Percentiles rank a stretch among this genome's conserved stretches.
phyloP scores from a whole-genome alignment of 64 coral and sea anemone genomes.

The Exaiptasia diaphana region DNA sequence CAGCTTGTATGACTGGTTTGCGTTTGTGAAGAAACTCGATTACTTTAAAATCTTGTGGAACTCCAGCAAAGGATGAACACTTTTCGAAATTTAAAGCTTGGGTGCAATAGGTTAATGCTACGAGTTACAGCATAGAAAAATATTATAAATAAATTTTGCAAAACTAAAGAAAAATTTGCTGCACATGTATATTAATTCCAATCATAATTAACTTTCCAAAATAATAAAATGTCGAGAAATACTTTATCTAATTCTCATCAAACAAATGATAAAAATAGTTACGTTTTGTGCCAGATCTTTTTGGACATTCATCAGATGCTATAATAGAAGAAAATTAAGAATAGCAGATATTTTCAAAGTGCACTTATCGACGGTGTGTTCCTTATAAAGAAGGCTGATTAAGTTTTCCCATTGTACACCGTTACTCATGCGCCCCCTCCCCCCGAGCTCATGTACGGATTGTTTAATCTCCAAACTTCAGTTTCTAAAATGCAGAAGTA shows the following conservation, averaged over 20 bases:
- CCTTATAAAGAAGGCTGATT: not conserved
- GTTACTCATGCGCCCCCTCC: too few species aligned
- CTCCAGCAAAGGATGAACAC: not conserved
- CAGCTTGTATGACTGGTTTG: not conserved
- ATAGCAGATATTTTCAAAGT: not conserved
- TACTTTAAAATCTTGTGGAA: not conserved
- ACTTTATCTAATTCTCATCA: not conserved
- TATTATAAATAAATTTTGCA: not conserved
- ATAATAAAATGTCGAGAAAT: not conserved
- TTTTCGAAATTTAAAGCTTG: not conserved
- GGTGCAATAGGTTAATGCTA: not conserved
- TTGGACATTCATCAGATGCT: too few species aligned
- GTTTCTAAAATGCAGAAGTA: not conserved
- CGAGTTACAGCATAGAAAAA: too few species aligned
- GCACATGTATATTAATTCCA: not conserved
- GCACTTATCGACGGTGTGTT: not conserved
- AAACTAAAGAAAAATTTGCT: not conserved
- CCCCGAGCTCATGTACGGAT: not conserved
- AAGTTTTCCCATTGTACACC: too few species aligned
- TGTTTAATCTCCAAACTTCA: not conserved
- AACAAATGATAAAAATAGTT: too few species aligned
- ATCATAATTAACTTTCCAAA: not conserved
- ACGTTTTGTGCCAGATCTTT: too few species aligned
- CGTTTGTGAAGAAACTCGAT: not conserved
- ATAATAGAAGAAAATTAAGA: not conserved